These are phyloP conservation scores for Charadrius vociferus DNA, from an alignment of 2,113 vertebrate species.

Conservation along the genomic window DNA sequence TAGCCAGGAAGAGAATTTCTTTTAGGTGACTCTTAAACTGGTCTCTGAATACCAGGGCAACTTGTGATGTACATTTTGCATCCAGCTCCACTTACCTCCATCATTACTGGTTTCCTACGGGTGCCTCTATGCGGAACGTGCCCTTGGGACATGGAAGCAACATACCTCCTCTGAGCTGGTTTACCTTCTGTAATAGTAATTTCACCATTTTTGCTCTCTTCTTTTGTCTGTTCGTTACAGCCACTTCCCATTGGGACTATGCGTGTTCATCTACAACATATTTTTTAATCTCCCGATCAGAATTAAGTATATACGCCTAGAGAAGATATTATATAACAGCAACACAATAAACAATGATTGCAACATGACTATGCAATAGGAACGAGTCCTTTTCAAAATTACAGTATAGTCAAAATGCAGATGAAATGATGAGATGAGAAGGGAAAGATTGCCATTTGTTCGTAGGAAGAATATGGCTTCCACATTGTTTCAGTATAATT, in stretches of 20 bases:
- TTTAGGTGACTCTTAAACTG: not conserved
- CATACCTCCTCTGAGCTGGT: not conserved
- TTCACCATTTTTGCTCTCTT: not conserved
- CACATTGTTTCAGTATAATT: not conserved
- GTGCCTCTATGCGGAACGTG: not conserved
- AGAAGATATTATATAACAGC: conserved; percentile 29
- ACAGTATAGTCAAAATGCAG: not conserved
- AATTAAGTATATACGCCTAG: not conserved
- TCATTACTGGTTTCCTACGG: not conserved
- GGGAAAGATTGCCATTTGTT: not conserved
- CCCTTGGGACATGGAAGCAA: not conserved
- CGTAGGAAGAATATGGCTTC: not conserved
- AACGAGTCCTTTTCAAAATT: not conserved
- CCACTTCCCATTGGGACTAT: not conserved
- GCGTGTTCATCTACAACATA: fast-evolving
- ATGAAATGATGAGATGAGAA: not conserved
- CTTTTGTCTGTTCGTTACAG: not conserved
- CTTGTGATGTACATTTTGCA: not conserved
- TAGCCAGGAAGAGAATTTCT: not conserved
- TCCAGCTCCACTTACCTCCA: not conserved
- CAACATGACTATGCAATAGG: not conserved
- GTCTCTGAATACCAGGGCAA: not conserved
- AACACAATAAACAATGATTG: conserved; percentile 28
- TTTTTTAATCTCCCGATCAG: not conserved
- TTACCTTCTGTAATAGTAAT: not conserved